Conservation (phyloP, 1,140 invertebrate genomes). For the Parasteatoda tepidariorum region DNA sequence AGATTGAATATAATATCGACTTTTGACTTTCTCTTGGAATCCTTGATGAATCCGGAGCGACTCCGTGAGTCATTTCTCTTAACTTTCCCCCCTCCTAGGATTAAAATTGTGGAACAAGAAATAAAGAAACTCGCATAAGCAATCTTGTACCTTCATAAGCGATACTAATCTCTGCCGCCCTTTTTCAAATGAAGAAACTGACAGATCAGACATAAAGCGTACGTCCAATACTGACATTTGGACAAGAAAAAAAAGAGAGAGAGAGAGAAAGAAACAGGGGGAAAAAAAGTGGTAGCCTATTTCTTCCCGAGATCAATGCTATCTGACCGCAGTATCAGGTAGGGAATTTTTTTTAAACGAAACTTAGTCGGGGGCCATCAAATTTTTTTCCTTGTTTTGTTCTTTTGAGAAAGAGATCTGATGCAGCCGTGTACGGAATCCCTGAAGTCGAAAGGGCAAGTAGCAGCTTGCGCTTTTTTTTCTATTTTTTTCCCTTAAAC, state of each 20-base stretch:
- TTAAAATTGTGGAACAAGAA: no score
- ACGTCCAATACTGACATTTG: not conserved
- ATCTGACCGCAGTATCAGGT: not conserved
- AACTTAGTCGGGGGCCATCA: not conserved
- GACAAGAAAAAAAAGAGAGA: not conserved
- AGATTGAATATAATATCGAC: no score
- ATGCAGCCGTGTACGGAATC: not conserved
- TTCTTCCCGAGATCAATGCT: not conserved
- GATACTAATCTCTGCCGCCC: not conserved
- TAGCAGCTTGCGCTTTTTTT: not conserved
- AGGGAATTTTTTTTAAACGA: not conserved
- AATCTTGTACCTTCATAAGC: no score
- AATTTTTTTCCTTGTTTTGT: no score
- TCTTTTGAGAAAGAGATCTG: not conserved
- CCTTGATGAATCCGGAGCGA: no score
- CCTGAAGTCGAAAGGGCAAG: not conserved
- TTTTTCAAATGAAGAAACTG: not conserved
- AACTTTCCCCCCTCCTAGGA: no score
- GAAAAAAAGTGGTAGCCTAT: not conserved
- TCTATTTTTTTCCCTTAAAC: not conserved
- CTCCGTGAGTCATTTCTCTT: no score
- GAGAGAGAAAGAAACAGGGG: not conserved
- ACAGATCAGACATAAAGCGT: not conserved
- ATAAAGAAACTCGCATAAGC: no score
- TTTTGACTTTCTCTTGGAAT: no score